Evolutionary conservation across 2,888 invertebrate genomes (phyloP).

Genomic region (Rosalia funebris): DNA sequence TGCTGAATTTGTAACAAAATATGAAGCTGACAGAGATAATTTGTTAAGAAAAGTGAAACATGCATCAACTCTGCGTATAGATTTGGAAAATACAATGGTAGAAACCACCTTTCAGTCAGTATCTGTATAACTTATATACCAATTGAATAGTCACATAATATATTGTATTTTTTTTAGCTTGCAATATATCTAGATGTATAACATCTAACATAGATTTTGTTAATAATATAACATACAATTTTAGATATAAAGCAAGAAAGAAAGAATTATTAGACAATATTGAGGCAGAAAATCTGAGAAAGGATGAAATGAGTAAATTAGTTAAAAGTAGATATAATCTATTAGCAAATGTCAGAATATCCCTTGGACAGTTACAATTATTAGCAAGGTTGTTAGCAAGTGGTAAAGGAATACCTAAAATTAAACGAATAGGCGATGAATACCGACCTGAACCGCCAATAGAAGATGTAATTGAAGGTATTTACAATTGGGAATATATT

Average conservation of each 20-base stretch:
- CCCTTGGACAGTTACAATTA: slow-evolving; percentile 70
- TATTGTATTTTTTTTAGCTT: too few species aligned
- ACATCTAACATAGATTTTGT: too few species aligned
- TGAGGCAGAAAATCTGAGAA: slow-evolving; percentile 63
- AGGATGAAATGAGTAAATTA: slow-evolving; percentile 59
- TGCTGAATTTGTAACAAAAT: slow-evolving; percentile 48
- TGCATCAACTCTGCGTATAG: slow-evolving; percentile 48
- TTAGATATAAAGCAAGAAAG: slow-evolving; percentile 67
- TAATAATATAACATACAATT: too few species aligned
- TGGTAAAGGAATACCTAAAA: slow-evolving; percentile 17
- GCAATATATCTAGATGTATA: too few species aligned
- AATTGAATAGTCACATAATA: too few species aligned
- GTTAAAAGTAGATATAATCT: slow-evolving; percentile 67
- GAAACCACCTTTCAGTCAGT: slow-evolving; percentile 53
- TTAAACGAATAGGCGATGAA: slow-evolving; percentile 1
- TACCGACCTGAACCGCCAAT: slow-evolving; percentile 36
- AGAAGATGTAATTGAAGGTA: slow-evolving; percentile 51
- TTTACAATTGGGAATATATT: too few species aligned
- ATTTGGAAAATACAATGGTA: slow-evolving; percentile 53
- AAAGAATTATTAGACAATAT: slow-evolving; percentile 64
- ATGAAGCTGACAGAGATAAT: slow-evolving; percentile 47
- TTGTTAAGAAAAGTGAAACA: slow-evolving; percentile 53
- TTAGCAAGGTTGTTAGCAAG: slow-evolving; percentile 53
- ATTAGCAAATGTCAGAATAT: slow-evolving; percentile 69
- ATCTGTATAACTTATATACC: not conserved